A percentile compares a stretch with the other conserved stretches of the same genome.
These are phyloP conservation scores for Emydocephalus ijimae DNA, from an alignment of 2,113 vertebrate species.

Conservation along the genomic window DNA sequence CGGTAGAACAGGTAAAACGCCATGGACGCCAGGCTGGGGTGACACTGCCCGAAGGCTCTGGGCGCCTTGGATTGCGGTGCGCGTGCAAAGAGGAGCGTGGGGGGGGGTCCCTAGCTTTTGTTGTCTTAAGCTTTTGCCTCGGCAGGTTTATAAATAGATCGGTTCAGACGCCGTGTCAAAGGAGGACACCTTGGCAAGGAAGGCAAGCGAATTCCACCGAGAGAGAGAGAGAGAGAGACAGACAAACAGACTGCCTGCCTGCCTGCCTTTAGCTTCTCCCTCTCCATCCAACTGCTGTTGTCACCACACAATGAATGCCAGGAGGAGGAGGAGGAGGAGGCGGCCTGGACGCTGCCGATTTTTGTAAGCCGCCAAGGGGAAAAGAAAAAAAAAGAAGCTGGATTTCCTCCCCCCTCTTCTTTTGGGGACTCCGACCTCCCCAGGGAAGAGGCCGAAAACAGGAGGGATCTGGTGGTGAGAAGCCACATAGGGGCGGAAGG, in stretches of 20 bases:
- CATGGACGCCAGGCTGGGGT: not conserved
- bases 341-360: constrained; percentile 51
- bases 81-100: not conserved
- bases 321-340: constrained; percentile 54
- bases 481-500: not conserved
- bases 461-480: constrained; percentile 11
- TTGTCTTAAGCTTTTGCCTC: constrained; percentile 39
- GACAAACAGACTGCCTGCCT: not conserved
- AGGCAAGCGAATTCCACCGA: not conserved
- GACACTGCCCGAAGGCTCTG: constrained; percentile 27
- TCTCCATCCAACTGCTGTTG: constrained; percentile 27
- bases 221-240: not conserved
- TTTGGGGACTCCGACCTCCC: not conserved
- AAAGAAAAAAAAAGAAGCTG: not conserved
- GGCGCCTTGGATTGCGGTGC: constrained; percentile 10
- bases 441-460: not conserved
- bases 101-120: constrained; percentile 16
- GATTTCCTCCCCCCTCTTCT: not conserved
- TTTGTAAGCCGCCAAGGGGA: constrained; percentile 18
- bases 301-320: constrained; percentile 45
- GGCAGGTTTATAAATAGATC: constrained; percentile 60
- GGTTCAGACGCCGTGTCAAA: constrained; percentile 43
- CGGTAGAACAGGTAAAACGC: constrained; percentile 16
- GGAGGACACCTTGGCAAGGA: constrained; percentile 33
- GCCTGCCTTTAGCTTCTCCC: not conserved